Conservation (phyloP, 2,888 invertebrate genomes). For the Sarcophaga subvicina region DNA sequence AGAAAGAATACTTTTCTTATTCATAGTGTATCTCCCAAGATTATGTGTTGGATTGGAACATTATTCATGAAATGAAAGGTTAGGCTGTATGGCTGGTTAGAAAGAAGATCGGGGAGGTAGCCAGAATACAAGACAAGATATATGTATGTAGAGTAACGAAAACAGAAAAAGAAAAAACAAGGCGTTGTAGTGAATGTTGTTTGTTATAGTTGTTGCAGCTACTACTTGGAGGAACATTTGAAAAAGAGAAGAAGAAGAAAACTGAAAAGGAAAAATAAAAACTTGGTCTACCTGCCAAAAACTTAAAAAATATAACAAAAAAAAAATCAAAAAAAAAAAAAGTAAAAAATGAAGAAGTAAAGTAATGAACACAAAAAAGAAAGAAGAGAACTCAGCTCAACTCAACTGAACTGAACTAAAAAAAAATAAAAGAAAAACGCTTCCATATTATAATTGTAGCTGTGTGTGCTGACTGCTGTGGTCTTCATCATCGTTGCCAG, state of each 20-base stretch:
- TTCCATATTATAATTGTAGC: constrained; percentile 40
- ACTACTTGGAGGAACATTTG: constrained; percentile 41
- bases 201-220: neutral
- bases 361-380: neutral
- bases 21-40: constrained; percentile 10
- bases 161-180: constrained; percentile 13
- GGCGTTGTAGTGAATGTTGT: constrained; percentile 39
- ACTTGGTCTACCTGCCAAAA: constrained; percentile 60
- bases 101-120: neutral
- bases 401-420: constrained; percentile 34
- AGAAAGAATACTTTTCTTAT: constrained; percentile 7
- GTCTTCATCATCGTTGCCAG: neutral
- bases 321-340: neutral
- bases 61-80: constrained; percentile 42
- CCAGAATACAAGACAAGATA: neutral
- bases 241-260: constrained; percentile 9
- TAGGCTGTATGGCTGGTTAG: neutral
- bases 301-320: constrained; percentile 19
- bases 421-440: neutral
- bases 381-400: too few relatives aligned
- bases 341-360: neutral
- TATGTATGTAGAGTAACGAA: neutral
- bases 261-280: neutral
- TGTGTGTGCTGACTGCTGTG: neutral
- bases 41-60: constrained; percentile 21